A percentile compares a stretch with the other conserved stretches of the same genome.
phyloP scores from a whole-genome alignment of 2,888 invertebrate species.

The Harmothoe impar region DNA sequence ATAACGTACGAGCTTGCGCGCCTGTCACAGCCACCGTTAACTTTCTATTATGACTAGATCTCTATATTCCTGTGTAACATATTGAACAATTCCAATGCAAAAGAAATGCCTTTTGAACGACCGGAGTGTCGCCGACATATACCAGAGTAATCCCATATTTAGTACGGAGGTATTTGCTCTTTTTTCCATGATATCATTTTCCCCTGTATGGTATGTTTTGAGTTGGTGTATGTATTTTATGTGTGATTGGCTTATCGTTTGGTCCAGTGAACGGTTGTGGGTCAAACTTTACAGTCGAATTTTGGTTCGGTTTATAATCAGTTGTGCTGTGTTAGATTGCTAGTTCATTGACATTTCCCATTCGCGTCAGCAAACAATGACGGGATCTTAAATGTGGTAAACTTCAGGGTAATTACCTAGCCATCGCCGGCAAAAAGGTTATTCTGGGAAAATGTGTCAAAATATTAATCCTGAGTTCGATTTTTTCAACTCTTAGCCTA shows the following conservation, averaged over 20 bases:
- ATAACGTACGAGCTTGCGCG: conserved; percentile 22
- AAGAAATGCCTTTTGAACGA: conserved; percentile 8
- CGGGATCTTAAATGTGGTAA: not conserved
- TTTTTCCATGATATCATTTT: not conserved
- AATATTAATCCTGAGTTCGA: no score
- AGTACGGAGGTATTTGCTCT: not conserved
- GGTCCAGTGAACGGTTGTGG: conserved; percentile 56
- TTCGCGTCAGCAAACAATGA: not conserved
- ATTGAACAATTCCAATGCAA: conserved; percentile 46
- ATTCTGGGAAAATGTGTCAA: no score
- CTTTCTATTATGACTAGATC: conserved; percentile 18
- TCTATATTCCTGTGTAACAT: conserved; percentile 12
- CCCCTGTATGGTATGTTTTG: not conserved
- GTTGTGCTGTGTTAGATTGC: conserved; percentile 34
- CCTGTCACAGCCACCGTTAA: conserved; percentile 6
- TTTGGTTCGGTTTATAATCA: not conserved
- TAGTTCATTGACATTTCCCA: not conserved
- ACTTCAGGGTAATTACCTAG: no score
- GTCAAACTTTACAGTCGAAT: no score
- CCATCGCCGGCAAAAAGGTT: no score
- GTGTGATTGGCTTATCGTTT: not conserved
- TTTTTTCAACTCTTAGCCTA: no score
- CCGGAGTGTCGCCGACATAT: not conserved
- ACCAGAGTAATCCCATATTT: not conserved
- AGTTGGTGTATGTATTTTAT: not conserved